phyloP scores from a whole-genome alignment of 2,797 vertebrate species.

The Phrynocephalus vlangalii region DNA sequence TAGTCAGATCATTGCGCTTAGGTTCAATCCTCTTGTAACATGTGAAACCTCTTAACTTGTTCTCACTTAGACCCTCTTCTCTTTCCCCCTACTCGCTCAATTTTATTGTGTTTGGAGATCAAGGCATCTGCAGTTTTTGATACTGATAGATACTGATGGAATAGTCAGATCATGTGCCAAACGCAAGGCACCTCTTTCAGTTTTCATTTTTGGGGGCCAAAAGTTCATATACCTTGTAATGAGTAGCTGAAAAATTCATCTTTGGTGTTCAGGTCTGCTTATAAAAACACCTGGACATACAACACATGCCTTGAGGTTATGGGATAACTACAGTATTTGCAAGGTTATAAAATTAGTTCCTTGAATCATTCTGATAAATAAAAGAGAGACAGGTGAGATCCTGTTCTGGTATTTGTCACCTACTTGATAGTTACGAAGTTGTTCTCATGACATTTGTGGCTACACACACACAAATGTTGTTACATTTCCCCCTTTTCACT shows the following conservation, averaged over 20 bases:
- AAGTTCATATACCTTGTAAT: constrained; percentile 15
- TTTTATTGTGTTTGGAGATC: constrained; percentile 40
- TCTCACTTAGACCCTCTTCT: constrained; percentile 18
- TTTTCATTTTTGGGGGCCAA: constrained; percentile 14
- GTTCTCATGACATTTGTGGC: background rate
- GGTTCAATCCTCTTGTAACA: background rate
- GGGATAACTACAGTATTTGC: background rate
- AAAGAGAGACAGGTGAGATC: background rate
- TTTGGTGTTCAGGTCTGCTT: constrained; percentile 18
- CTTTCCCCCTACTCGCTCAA: background rate
- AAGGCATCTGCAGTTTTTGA: constrained; percentile 26
- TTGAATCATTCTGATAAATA: constrained; percentile 1
- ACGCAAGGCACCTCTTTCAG: constrained; percentile 30
- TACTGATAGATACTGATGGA: constrained; percentile 2
- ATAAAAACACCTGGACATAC: constrained; percentile 22
- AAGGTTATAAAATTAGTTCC: constrained; percentile 5
- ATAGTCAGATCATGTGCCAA: constrained; percentile 22
- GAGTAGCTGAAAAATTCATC: constrained; percentile 26
- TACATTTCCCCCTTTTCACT: background rate
- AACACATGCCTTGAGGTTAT: constrained; percentile 17
- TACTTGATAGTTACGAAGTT: background rate
- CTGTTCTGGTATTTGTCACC: background rate
- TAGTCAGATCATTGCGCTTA: background rate
- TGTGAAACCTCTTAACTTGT: background rate
- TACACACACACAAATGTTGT: background rate